phyloP scores from a whole-genome alignment of 2,797 vertebrate species.

The Anomalospiza imberbis region DNA sequence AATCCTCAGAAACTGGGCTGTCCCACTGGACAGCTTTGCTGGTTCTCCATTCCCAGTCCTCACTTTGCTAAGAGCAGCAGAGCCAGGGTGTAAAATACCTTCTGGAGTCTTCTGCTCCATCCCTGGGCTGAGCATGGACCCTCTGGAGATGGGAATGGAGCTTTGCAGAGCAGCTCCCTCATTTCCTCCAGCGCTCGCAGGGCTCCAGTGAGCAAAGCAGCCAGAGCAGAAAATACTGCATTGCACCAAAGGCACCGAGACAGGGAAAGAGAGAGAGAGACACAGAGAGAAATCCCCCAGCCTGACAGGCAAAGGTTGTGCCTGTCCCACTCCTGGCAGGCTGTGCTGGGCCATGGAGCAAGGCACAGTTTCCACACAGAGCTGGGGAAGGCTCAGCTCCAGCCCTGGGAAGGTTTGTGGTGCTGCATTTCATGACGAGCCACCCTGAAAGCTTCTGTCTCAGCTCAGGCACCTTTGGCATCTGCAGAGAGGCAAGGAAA shows the following conservation, averaged over 20 bases:
- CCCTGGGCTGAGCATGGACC: neutral
- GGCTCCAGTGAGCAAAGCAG: conserved; percentile 5
- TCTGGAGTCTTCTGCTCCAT: neutral
- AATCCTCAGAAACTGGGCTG: neutral
- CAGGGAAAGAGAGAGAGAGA: neutral
- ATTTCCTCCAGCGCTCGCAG: neutral
- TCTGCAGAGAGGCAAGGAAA: neutral
- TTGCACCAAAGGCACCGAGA: conserved; percentile 42
- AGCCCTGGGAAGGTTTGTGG: neutral
- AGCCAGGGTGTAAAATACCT: neutral
- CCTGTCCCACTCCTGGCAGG: conserved; percentile 12
- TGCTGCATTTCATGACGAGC: neutral
- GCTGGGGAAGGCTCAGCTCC: neutral
- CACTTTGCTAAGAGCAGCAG: neutral
- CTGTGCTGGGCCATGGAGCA: fast-evolving
- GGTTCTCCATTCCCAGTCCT: neutral
- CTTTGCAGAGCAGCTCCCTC: neutral
- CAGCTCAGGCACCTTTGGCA: neutral
- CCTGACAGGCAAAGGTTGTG: conserved; percentile 13
- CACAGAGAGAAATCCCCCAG: neutral
- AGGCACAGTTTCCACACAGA: neutral
- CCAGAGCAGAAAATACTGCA: conserved; percentile 53
- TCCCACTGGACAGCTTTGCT: neutral
- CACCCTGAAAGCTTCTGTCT: neutral
- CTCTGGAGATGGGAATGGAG: neutral